Base-by-base conservation (phyloP, 1,140 invertebrate genomes). In the Delia radicum region DNA sequence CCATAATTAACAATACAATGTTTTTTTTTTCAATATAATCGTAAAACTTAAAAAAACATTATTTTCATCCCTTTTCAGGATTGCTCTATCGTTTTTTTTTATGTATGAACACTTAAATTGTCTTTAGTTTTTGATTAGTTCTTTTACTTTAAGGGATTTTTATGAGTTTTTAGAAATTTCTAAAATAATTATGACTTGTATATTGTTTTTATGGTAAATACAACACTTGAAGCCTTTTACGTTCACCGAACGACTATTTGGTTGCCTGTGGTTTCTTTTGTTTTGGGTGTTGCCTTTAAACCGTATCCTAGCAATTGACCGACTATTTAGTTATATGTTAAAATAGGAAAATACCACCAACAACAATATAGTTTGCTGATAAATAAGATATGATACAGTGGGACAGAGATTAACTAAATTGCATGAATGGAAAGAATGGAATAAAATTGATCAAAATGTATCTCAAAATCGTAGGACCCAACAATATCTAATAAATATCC, bases 251-350 rank as follows among this genome's bases (percentile, higher is more conserved):
- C 83, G 81, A 77, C 76, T 84, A 81, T 84, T 69, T 33, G 21
- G 31, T 69, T 6, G 65, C 65, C 65, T 69, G 65, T 37, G 65
- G 65, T 31, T 33, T n/a, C 8, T 69, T 69, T 33, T 83, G 83
- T 84, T 84, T 81, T 80, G 83, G 81, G 78, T 80, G 78, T 77
- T 80, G 78, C 73, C 80, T 72, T 62, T 69, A 28, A 75, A 21
- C 31, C 77, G 81, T 80, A 77, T 82, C 80, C 82, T 83, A 83
- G 83, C 83, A 84, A 83, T 83, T 74, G 76, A 27, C 76, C 28
- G 15, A 62, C 62, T 55, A 71, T 69, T 69, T 69, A 69, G 29
- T 33, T 69, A n/a, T 18, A 37, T 3, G 29, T 33, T 33, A 31
- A n/a, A 21, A 69, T 33, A 21, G 29, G 7, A 33, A n/a, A n/a